Conservation (phyloP, 2,797 vertebrate species). For the Buphagus erythrorhynchus region DNA sequence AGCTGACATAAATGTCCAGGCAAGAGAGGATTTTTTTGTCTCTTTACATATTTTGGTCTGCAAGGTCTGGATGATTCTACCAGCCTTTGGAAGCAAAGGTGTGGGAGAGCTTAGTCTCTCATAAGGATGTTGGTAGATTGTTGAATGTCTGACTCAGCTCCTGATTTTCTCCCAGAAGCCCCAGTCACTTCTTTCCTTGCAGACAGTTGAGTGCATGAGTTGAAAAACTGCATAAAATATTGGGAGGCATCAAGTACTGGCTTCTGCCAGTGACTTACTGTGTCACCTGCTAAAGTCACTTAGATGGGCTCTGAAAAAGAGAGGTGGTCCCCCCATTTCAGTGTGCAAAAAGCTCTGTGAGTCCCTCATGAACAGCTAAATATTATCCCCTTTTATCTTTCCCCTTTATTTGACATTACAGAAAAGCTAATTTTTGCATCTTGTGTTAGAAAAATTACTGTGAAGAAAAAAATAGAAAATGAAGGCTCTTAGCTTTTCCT, state of each 20-base stretch:
- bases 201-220: neutral
- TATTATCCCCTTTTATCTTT: neutral
- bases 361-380: neutral
- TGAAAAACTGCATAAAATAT: neutral
- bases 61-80: neutral
- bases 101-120: neutral
- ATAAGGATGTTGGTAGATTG: neutral
- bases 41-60: neutral
- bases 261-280: neutral
- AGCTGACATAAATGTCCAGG: neutral
- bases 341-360: neutral
- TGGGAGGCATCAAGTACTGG: neutral
- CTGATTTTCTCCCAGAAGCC: neutral
- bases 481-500: neutral
- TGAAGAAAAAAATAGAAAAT: neutral
- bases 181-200: neutral
- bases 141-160: neutral
- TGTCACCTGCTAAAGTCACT: neutral
- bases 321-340: neutral
- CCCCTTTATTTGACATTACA: neutral
- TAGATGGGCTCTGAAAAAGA: neutral
- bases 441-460: neutral
- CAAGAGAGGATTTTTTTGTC: neutral
- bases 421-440: neutral
- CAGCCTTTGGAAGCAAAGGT: neutral